These are phyloP conservation scores for Enteromius thamalakanensis DNA, from an alignment of 2,797 vertebrate species.

Conservation along the genomic window DNA sequence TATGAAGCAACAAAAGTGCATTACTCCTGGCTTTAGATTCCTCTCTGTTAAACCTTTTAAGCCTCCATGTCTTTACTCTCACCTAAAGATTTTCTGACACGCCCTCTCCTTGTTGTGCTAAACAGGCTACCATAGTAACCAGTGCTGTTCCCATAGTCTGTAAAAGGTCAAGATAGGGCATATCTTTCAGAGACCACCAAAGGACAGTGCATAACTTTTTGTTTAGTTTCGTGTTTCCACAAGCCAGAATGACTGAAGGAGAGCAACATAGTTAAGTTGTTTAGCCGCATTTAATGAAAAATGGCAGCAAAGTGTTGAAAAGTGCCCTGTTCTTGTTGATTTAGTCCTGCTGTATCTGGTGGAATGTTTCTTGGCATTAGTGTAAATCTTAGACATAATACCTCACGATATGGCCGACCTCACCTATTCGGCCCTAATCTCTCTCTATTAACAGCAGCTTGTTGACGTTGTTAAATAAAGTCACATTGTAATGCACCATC, in stretches of 20 bases:
- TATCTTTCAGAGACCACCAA: conserved; percentile 61
- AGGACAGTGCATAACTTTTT: conserved; percentile 15
- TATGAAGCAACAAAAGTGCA: neutral
- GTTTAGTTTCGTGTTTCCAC: conserved; percentile 6
- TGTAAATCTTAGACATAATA: conserved; percentile 41
- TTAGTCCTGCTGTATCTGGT: conserved; percentile 32
- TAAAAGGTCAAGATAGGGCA: conserved; percentile 53
- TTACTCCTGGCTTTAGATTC: neutral
- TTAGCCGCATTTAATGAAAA: conserved; percentile 40
- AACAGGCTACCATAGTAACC: conserved; percentile 22
- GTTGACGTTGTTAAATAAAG: conserved; percentile 21
- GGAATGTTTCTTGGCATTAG: conserved; percentile 40
- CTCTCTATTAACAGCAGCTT: neutral
- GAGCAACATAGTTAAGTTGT: conserved; percentile 15
- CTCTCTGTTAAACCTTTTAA: neutral
- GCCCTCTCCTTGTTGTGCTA: conserved; percentile 13
- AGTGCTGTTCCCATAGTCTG: conserved; percentile 26
- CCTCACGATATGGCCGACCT: conserved; percentile 6
- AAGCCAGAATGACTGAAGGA: neutral
- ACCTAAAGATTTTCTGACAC: conserved; percentile 1
- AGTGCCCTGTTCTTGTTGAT: conserved; percentile 26
- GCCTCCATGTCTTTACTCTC: neutral
- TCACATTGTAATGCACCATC: neutral
- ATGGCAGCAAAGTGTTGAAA: conserved; percentile 26
- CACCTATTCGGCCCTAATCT: neutral